Percentiles rank a stretch among this genome's conserved stretches.
These are phyloP conservation scores for Xenopus borealis DNA, from an alignment of 2,113 vertebrate genomes.

Conservation along the genomic window DNA sequence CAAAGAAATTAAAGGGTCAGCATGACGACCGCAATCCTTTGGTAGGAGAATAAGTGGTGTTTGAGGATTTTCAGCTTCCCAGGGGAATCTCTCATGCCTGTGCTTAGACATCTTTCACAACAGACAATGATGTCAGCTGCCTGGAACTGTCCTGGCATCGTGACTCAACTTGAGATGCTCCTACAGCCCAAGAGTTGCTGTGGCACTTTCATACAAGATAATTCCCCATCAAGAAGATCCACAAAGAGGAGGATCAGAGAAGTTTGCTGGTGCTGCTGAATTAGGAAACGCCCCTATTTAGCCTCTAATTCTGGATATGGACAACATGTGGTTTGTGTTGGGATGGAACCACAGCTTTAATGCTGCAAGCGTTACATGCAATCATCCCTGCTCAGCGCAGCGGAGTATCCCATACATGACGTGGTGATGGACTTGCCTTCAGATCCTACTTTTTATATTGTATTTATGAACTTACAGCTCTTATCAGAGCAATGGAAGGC, in stretches of 20 bases:
- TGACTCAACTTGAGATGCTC: neutral
- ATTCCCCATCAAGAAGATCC: neutral
- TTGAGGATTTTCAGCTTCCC: conserved; percentile 42
- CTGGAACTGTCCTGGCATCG: conserved; percentile 39
- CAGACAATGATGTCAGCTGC: conserved; percentile 33
- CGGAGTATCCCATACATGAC: conserved; percentile 23
- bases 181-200: neutral
- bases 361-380: conserved; percentile 39
- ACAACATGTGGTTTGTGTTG: conserved; percentile 11
- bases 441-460: conserved; percentile 31
- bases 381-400: conserved; percentile 19
- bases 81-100: conserved; percentile 30
- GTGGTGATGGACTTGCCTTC: conserved; percentile 11
- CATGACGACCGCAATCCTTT: conserved; percentile 91
- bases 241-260: neutral
- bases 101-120: conserved; percentile 13
- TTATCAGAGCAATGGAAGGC: conserved; percentile 5
- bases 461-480: conserved; percentile 37
- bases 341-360: conserved; percentile 20
- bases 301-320: neutral
- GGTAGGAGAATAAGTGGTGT: conserved; percentile 79
- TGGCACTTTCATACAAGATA: neutral
- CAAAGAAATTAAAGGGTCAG: conserved; percentile 90
- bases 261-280: neutral
- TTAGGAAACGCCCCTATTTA: neutral